phyloP scores from a whole-genome alignment of 2,113 vertebrate species.

The Dolichallabes microphthalmus region DNA sequence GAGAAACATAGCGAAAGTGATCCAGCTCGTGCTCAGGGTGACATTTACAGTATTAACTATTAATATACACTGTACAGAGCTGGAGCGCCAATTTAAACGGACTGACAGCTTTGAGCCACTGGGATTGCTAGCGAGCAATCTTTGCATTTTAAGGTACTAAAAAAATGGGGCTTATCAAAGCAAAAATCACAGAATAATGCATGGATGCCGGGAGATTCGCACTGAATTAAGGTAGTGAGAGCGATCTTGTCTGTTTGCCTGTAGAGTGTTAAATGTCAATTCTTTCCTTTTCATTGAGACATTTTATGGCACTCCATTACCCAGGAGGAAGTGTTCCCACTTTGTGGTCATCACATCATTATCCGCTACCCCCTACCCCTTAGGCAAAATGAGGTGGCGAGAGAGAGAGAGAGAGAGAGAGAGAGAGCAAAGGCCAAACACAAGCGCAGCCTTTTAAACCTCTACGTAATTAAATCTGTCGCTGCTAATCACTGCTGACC shows the following conservation, averaged over 20 bases:
- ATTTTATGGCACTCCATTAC: neutral
- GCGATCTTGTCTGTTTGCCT: neutral
- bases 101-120: conserved; percentile 33
- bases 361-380: conserved; percentile 20
- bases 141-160: neutral
- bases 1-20: conserved; percentile 35
- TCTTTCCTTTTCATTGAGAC: neutral
- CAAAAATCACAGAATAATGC: conserved; percentile 1
- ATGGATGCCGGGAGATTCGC: conserved; percentile 5
- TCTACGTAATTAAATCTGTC: conserved; percentile 55
- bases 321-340: conserved; percentile 19
- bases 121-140: conserved; percentile 15
- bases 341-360: conserved; percentile 31
- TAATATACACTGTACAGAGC: conserved; percentile 41
- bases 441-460: conserved; percentile 35
- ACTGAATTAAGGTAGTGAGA: neutral
- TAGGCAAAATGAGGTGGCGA: conserved; percentile 15
- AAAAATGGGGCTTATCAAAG: neutral
- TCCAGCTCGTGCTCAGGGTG: conserved; percentile 22
- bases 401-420: neutral
- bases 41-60: conserved; percentile 50
- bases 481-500: conserved; percentile 53
- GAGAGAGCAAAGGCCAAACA: conserved; percentile 15
- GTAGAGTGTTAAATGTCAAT: neutral
- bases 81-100: conserved; percentile 32